Base-by-base conservation (phyloP, 2,113 vertebrate species). In the Lamprologus sp. region DNA sequence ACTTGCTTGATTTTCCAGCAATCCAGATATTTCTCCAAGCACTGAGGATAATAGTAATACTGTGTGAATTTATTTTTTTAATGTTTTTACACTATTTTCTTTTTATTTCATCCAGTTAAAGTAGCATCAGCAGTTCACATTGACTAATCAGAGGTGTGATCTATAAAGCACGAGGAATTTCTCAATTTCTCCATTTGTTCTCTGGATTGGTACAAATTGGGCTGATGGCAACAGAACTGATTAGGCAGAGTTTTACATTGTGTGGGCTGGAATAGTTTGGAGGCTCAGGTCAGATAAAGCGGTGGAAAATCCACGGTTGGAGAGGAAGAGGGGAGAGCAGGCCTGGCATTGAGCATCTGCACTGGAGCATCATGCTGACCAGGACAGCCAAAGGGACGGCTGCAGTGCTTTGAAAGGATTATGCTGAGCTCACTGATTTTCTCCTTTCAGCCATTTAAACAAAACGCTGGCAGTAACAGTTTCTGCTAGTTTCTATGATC, bases 201-300 rank as follows among this genome's bases (percentile, higher is more conserved):
- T 87, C 56, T 83, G 85, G 73, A 92, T 81, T 84, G 65, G 60
- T 91, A 87, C 90, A 90, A 92, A 93, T 87, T 79, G 40, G 88
- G 88, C 90, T 75, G 63, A 82, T 88, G 84, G 92, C 89, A 82
- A 73, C 90, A 95, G 93, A 96, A 96, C 40, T 96, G 96, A 96
- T 96, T 96, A 96, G 94, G 83, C 93, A 93, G 95, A 95, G 90
- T 88, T 96, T 96, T 95, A 90, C 93, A 95, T 96, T 96, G 95
- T 96, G 88, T 86, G 75, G 35, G 82, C 81, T 90, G 87, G 89
- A 82, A 47, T 86, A 82, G 86, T 90, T 81, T 80, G 91, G 68
- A 83, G 91, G 94, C 92, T 95, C 88, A 94, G 89, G 89, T 83
- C 42, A 75, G 89, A 94, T 95, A 96, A 96, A 96, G 95, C 93